Percentiles rank a stretch among this genome's conserved stretches.
Evolutionary conservation across 2,113 vertebrate species (phyloP).

Genomic region (Pholis gunnellus): DNA sequence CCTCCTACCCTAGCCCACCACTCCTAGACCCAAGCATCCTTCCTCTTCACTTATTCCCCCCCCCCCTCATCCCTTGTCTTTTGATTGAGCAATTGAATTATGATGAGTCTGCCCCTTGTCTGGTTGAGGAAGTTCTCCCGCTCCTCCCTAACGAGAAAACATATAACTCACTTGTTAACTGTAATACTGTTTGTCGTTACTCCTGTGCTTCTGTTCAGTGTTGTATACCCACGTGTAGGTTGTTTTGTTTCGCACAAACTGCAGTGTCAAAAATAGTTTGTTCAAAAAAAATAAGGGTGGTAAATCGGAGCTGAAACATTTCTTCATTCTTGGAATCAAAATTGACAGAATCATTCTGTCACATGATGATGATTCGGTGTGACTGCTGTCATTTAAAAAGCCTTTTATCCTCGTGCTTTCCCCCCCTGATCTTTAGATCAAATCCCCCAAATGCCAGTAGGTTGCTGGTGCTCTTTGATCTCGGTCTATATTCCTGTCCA

Average conservation of each 20-base stretch:
- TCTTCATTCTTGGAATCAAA: neutral
- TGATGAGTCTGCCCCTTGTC: conserved; percentile 67
- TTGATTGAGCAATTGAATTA: conserved; percentile 74
- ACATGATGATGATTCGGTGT: conserved; percentile 2
- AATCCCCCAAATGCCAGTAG: conserved; percentile 32
- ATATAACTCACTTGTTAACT: conserved; percentile 69
- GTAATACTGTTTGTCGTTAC: conserved; percentile 16
- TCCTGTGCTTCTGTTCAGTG: conserved; percentile 19
- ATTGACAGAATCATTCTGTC: neutral
- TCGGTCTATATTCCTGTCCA: conserved; percentile 12
- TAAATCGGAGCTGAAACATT: neutral
- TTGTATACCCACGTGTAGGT: conserved; percentile 46
- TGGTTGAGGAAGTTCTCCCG: conserved; percentile 46
- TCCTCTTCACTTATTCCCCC: conserved; percentile 59
- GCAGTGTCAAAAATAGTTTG: conserved; percentile 24
- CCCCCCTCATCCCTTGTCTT: conserved; percentile 45
- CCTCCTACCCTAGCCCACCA: conserved; percentile 44
- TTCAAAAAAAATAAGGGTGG: neutral
- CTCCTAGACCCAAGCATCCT: conserved; percentile 59
- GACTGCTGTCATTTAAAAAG: conserved; percentile 26
- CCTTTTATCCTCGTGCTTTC: neutral
- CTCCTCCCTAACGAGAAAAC: conserved; percentile 51
- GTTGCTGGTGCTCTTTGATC: neutral
- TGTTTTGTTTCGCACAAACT: neutral
- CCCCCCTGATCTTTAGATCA: neutral